Evolutionary conservation across 2,113 vertebrate species (phyloP).

Genomic region (Gallinago paraguaiae): DNA sequence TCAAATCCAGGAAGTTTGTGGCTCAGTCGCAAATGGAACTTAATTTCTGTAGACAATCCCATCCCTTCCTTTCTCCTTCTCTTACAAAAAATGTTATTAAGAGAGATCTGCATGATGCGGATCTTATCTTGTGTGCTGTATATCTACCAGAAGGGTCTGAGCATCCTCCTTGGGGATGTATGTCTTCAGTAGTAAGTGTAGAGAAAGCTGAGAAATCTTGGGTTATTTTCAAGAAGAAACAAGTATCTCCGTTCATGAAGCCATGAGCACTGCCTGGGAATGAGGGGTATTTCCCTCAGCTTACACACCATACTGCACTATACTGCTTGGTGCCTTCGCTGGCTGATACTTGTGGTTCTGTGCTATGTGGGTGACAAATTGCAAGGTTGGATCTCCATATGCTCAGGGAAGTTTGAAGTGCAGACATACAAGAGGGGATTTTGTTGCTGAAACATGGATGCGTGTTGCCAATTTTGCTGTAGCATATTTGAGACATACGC

Average conservation of each 20-base stretch:
- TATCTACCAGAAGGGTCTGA: background rate
- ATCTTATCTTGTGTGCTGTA: accelerated
- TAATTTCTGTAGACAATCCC: background rate
- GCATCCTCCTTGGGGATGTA: accelerated
- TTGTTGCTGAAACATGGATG: constrained; percentile 20
- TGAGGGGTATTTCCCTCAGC: background rate
- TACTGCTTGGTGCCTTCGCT: background rate
- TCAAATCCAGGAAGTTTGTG: background rate
- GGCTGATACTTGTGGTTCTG: background rate
- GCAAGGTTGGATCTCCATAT: background rate
- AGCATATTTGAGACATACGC: background rate
- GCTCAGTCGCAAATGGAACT: background rate
- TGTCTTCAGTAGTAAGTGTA: background rate
- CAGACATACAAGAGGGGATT: background rate
- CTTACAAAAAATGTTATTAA: background rate
- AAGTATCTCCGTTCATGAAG: background rate
- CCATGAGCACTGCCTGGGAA: background rate
- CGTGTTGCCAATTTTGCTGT: background rate
- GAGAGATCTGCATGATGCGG: background rate
- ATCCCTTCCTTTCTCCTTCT: background rate
- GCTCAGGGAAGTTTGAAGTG: background rate
- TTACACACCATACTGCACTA: background rate
- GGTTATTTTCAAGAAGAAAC: background rate
- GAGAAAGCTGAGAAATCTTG: background rate
- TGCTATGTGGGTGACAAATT: background rate